Conservation (phyloP, 2,888 invertebrate genomes). For the Xestia xanthographa region DNA sequence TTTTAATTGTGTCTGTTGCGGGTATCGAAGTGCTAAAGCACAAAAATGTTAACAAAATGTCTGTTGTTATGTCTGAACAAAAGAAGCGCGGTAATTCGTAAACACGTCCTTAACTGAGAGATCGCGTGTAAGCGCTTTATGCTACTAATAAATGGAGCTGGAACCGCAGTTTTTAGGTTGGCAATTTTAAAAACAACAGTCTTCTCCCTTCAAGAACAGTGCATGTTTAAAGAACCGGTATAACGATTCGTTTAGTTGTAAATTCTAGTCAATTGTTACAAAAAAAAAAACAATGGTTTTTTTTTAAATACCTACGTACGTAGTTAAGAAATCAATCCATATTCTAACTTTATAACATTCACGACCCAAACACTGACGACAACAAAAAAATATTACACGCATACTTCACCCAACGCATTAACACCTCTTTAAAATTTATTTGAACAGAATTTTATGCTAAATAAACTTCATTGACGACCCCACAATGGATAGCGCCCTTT, state of each 20-base stretch:
- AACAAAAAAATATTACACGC: conserved; percentile 34
- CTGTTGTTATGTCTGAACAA: too few species aligned
- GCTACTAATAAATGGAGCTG: neutral
- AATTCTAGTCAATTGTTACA: neutral
- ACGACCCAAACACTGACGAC: neutral
- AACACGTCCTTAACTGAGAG: too few species aligned
- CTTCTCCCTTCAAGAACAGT: neutral
- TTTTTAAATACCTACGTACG: too few species aligned
- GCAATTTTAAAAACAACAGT: too few species aligned
- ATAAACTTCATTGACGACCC: conserved; percentile 81
- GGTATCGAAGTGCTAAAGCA: too few species aligned
- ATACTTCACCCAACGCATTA: conserved; percentile 59
- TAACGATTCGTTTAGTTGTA: neutral
- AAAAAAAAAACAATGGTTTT: neutral
- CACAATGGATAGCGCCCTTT: conserved; percentile 80
- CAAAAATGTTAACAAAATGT: too few species aligned
- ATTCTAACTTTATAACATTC: neutral
- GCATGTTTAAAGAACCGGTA: too few species aligned
- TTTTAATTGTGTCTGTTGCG: too few species aligned
- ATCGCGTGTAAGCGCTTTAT: neutral
- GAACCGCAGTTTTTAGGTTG: neutral
- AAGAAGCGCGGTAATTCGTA: too few species aligned
- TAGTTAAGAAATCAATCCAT: neutral
- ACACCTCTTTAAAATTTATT: conserved; percentile 74
- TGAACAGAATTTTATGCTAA: conserved; percentile 81